Evolutionary conservation across 2,113 vertebrate species (phyloP).

Genomic region (Rhineura floridana): DNA sequence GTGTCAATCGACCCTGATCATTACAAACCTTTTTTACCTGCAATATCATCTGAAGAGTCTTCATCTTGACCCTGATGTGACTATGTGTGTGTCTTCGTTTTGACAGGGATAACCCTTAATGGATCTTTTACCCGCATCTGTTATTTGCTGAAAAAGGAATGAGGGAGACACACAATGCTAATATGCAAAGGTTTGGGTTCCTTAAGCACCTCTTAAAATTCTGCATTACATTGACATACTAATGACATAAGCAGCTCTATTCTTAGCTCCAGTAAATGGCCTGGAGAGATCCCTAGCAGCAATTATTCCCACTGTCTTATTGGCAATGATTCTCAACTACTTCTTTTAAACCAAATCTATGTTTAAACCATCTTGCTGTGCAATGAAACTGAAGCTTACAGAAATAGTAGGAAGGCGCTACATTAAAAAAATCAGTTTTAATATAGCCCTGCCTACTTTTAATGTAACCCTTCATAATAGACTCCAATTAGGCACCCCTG

Average conservation of each 20-base stretch:
- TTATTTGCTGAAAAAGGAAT: conserved; percentile 71
- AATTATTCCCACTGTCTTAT: neutral
- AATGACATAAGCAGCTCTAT: neutral
- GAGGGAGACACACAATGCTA: conserved; percentile 8
- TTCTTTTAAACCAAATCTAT: neutral
- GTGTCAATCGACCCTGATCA: neutral
- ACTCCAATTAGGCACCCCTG: neutral
- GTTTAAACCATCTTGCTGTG: neutral
- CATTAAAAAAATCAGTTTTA: neutral
- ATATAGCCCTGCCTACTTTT: neutral
- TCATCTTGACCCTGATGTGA: conserved; percentile 88
- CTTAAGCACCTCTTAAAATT: neutral
- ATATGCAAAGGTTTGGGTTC: neutral
- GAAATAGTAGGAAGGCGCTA: neutral
- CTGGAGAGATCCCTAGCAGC: neutral
- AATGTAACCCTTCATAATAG: neutral
- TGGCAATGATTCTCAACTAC: neutral
- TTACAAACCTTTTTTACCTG: conserved; percentile 76
- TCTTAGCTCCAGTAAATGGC: neutral
- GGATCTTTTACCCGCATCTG: conserved; percentile 98
- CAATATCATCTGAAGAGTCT: conserved; percentile 95
- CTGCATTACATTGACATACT: neutral
- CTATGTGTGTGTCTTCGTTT: conserved; percentile 90
- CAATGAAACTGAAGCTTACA: neutral
- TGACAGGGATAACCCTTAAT: conserved; percentile 85